Percentiles rank a stretch among this genome's conserved stretches.
These are phyloP conservation scores for Mycetomoellerius zeteki DNA, from an alignment of 1,140 invertebrate genomes.

Conservation along the genomic window DNA sequence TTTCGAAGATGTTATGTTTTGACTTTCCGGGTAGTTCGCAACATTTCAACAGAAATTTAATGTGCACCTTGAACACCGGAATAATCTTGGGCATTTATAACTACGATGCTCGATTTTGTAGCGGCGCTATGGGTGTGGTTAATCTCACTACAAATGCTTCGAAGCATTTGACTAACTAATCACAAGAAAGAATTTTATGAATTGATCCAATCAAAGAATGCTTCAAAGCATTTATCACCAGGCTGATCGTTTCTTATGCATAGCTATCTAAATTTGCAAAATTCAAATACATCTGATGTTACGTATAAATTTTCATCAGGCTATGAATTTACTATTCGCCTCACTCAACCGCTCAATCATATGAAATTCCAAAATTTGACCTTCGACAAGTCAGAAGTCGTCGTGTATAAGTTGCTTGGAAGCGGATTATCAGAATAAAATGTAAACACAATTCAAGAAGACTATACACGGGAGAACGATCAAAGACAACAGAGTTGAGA, in stretches of 20 bases:
- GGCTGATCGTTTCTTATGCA: too few species aligned
- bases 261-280: background rate
- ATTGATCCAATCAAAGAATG: too few species aligned
- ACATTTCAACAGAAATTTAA: constrained; percentile 10
- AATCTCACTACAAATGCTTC: too few species aligned
- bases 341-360: background rate
- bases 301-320: constrained; percentile 9
- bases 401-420: background rate
- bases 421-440: constrained; percentile 8
- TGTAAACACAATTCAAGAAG: constrained; percentile 24
- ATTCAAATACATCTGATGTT: background rate
- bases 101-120: background rate
- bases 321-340: background rate
- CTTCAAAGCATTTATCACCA: too few species aligned
- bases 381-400: constrained; percentile 8
- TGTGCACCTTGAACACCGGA: background rate
- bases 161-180: too few species aligned
- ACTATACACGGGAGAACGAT: background rate
- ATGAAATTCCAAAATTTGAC: constrained; percentile 46
- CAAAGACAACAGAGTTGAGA: background rate
- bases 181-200: too few species aligned
- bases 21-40: background rate
- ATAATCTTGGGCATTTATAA: background rate
- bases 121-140: background rate
- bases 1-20: background rate